Evolutionary conservation across 2,113 vertebrate genomes (phyloP).

Genomic region (Collichthys lucidus): DNA sequence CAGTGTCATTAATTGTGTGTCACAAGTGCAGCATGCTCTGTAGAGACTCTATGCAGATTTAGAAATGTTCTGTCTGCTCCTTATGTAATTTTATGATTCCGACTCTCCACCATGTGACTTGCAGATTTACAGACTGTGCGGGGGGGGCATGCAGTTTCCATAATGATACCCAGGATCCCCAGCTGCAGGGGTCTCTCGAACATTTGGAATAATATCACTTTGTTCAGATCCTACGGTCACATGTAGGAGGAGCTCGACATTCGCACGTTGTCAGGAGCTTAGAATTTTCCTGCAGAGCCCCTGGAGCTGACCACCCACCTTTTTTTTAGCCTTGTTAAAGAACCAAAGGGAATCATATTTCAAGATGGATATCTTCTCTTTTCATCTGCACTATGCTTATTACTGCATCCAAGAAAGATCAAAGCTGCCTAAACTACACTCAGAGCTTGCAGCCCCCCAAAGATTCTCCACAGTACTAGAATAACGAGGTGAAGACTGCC

Average conservation of each 20-base stretch:
- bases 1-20: constrained; percentile 18
- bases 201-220: constrained; percentile 56
- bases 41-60: neutral
- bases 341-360: constrained; percentile 76
- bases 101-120: constrained; percentile 24
- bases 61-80: constrained; percentile 16
- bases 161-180: constrained; percentile 32
- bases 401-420: constrained; percentile 78
- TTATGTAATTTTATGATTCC: constrained; percentile 2
- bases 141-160: constrained; percentile 6
- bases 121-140: constrained; percentile 29
- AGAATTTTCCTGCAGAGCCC: constrained; percentile 51
- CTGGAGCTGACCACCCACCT: constrained; percentile 76
- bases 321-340: constrained; percentile 72
- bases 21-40: constrained; percentile 1
- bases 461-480: constrained; percentile 76
- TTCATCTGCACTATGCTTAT: constrained; percentile 73
- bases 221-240: constrained; percentile 39
- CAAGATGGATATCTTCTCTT: constrained; percentile 68
- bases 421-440: constrained; percentile 80
- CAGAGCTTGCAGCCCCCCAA: constrained; percentile 65
- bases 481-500: constrained; percentile 73
- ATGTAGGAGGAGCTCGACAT: constrained; percentile 33
- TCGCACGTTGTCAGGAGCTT: constrained; percentile 50
- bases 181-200: constrained; percentile 38